Evolutionary conservation across 30 jellyfish, hydroid and myxozoan genomes (phyloP).

Genomic region (Calvadosia cruxmelitensis): DNA sequence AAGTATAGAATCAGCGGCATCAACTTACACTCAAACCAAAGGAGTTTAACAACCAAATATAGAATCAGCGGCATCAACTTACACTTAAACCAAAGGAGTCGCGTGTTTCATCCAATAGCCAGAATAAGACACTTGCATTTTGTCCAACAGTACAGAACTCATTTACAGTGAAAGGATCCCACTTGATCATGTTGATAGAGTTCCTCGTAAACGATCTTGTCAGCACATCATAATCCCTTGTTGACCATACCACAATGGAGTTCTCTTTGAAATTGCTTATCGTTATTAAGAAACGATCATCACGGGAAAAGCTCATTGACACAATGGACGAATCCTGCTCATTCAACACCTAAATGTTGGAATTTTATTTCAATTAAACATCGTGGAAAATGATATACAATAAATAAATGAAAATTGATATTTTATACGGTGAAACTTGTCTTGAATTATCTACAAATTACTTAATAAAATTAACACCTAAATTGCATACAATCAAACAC

Average conservation of each 20-base stretch:
- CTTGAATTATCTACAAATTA: too few relatives aligned
- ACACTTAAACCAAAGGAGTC: constrained; percentile 31
- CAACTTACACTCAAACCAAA: neutral
- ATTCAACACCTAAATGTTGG: constrained; percentile 38
- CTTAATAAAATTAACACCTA: too few relatives aligned
- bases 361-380: too few relatives aligned
- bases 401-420: too few relatives aligned
- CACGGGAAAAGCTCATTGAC: constrained; percentile 77
- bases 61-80: neutral
- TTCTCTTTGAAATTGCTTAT: constrained; percentile 66
- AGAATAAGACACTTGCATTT: constrained; percentile 53
- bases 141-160: constrained; percentile 84
- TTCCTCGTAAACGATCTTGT: constrained; percentile 42
- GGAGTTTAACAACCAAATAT: neutral
- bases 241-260: constrained; percentile 66
- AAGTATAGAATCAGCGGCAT: neutral
- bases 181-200: constrained; percentile 53
- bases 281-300: constrained; percentile 68
- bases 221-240: constrained; percentile 31
- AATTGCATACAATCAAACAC: too few relatives aligned
- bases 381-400: too few relatives aligned
- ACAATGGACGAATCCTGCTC: constrained; percentile 39
- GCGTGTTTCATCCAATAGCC: constrained; percentile 68
- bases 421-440: too few relatives aligned
- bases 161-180: constrained; percentile 86